Percentiles rank a stretch among this genome's conserved stretches.
Evolutionary conservation across 2,888 invertebrate genomes (phyloP).

Genomic region (Dilophus febrilis): DNA sequence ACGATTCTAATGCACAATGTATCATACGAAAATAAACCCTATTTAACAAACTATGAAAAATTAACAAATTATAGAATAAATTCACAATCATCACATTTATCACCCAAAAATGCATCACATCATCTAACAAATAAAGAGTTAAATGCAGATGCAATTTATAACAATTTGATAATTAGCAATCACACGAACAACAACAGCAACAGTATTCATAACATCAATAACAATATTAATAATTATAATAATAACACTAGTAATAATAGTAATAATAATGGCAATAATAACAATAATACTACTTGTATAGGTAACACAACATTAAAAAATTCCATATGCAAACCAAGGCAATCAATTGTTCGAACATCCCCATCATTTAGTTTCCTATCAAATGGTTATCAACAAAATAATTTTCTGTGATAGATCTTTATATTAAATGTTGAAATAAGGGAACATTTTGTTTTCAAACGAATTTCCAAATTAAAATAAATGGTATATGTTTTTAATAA

Average conservation of each 20-base stretch:
- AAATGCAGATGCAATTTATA: too few relatives aligned
- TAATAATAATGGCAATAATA: background rate
- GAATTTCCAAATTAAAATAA: too few relatives aligned
- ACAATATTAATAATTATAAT: background rate
- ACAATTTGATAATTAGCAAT: too few relatives aligned
- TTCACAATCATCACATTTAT: too few relatives aligned
- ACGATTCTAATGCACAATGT: constrained; percentile 1
- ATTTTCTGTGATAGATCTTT: constrained; percentile 6
- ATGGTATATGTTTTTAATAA: too few relatives aligned
- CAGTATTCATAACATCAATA: too few relatives aligned
- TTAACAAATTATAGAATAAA: background rate
- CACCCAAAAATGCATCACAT: too few relatives aligned
- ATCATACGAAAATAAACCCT: constrained; percentile 1
- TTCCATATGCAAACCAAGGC: constrained; percentile 4
- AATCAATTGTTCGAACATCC: constrained; percentile 7
- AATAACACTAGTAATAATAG: background rate
- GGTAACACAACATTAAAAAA: background rate
- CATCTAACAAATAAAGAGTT: too few relatives aligned
- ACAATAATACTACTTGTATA: background rate
- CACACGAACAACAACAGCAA: too few relatives aligned
- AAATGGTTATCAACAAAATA: constrained; percentile 5
- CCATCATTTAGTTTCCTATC: constrained; percentile 7
- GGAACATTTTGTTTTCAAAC: too few relatives aligned
- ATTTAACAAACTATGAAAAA: background rate
- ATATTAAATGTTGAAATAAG: too few relatives aligned